Evolutionary conservation across 2,888 invertebrate genomes (phyloP), one percentile per base, ranked within the genome.

Genomic region (Nymphalis polychloros): DNA sequence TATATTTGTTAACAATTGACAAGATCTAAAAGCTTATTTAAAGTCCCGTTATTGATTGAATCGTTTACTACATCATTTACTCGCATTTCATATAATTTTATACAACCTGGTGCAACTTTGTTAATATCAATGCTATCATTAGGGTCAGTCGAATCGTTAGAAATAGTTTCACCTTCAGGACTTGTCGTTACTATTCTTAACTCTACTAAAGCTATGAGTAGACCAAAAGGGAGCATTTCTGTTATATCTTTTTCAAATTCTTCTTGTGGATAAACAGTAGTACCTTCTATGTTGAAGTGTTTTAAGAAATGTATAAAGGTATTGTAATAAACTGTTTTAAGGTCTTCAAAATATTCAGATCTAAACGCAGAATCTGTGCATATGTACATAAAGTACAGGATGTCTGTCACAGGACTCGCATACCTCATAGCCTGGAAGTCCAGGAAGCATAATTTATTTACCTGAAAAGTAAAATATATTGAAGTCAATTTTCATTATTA

Each of bases 371-470:
- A 84, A 41, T 87, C 85, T 0, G 90, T 90, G 64, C 87, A 84
- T 2, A 89, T 75, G 64, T 84, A 90, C 48, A 89, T 60, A 48
- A 91, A 90, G 68, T 87, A 84, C 17, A 88, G 73, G 0, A 91
- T 79, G 62, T 90, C 91, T 0, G 84, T 88, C 0, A 82, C 78
- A n/a, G 90, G 91, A 70, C 79, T 86, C 0, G 88, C 81, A 65
- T 85, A 89, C 2, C 90, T 81, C 81, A 88, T 84, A 6, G 86
- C 84, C 85, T 92, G 91, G 63, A 85, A 91, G 70, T 91, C 90
- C 60, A 91, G 76, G 66, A 91, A 87, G 62, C 89, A 88, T 35
- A 90, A 72, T 72, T 76, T 70, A n/a, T 71, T 74, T 2, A 78
- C 80, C 89, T 90, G 85, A 2, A 81, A 88, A 69, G 62, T 64